Conservation (phyloP, 2,113 vertebrate genomes). For the Pachycephala philippinensis region DNA sequence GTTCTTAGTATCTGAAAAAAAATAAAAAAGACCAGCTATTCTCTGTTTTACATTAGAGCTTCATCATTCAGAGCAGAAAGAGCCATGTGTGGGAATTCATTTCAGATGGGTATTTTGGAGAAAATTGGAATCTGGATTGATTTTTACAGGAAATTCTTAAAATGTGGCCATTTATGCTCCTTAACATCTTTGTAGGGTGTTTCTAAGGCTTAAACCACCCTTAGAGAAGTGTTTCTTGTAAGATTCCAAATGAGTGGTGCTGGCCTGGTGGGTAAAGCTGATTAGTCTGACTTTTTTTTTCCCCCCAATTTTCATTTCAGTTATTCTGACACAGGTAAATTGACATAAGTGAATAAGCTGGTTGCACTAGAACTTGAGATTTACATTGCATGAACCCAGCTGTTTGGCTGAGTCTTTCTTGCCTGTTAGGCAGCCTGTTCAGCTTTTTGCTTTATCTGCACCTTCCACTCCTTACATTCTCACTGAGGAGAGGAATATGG, state of each 20-base stretch:
- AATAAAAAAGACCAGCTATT: not conserved
- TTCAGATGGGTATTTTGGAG: not conserved
- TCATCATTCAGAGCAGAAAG: not conserved
- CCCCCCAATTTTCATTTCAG: rapidly evolving
- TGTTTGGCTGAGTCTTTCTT: not conserved
- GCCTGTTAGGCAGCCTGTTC: not conserved
- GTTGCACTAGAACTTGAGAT: not conserved
- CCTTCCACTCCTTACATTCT: not conserved
- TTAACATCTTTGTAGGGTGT: not conserved
- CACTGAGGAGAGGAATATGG: not conserved
- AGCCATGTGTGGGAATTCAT: not conserved
- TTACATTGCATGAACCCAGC: not conserved
- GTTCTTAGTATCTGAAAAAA: not conserved
- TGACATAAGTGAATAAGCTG: not conserved
- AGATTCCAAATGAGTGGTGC: not conserved
- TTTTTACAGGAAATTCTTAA: not conserved
- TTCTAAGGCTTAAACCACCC: not conserved
- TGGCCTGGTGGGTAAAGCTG: not conserved
- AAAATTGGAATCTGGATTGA: not conserved
- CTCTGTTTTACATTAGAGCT: not conserved
- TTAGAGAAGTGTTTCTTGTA: not conserved
- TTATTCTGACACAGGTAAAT: not conserved
- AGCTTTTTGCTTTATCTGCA: not conserved
- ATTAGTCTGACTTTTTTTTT: not conserved
- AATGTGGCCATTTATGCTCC: not conserved